Conservation (phyloP, 2,888 invertebrate species). For the Andrena fulva region DNA sequence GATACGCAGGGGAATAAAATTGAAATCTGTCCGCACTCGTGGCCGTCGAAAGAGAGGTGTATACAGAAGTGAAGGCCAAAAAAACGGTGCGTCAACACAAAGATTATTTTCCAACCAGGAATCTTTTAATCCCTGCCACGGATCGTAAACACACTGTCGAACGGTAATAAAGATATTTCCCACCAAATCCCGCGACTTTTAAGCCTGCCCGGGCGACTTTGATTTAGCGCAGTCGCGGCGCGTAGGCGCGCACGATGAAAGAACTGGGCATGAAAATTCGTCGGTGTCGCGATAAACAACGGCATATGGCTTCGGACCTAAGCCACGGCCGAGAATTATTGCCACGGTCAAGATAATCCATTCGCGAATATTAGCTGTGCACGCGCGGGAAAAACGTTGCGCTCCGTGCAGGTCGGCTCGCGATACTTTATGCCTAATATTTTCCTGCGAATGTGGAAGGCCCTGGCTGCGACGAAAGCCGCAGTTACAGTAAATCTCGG, state of each 20-base stretch:
- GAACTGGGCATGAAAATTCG: constrained; percentile 30
- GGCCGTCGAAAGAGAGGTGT: too few species aligned
- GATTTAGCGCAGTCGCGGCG: constrained; percentile 6
- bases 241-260: not conserved
- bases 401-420: constrained; percentile 10
- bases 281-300: constrained; percentile 39
- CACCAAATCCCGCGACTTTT: constrained; percentile 2
- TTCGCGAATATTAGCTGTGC: constrained; percentile 17
- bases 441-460: constrained; percentile 36
- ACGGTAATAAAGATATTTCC: not conserved
- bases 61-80: too few species aligned
- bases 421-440: constrained; percentile 56
- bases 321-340: constrained; percentile 41
- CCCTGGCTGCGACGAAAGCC: constrained; percentile 40
- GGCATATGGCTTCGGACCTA: constrained; percentile 10
- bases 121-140: constrained; percentile 2
- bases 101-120: not conserved
- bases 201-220: not conserved
- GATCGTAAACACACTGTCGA: not conserved
- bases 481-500: constrained; percentile 61
- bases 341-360: constrained; percentile 42
- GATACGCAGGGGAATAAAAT: too few species aligned
- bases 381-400: constrained; percentile 20
- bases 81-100: too few species aligned
- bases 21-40: too few species aligned